Conservation (phyloP, 2,113 vertebrate genomes). For the Otocyon megalotis region DNA sequence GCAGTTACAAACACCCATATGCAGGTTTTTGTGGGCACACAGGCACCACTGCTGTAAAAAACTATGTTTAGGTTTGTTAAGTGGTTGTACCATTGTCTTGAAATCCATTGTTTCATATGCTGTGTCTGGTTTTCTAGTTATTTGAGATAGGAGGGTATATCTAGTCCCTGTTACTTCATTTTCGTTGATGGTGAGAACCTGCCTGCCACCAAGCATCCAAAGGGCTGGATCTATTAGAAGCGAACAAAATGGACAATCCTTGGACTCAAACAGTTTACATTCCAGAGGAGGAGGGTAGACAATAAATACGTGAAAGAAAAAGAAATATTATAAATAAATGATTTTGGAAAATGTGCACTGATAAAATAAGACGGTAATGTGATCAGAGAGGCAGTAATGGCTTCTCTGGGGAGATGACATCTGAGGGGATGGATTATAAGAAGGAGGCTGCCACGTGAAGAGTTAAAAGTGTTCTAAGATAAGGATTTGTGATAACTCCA, state of each 20-base stretch:
- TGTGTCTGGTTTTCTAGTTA: background rate
- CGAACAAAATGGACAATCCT: background rate
- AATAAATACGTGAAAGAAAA: constrained; percentile 10
- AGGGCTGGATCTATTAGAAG: background rate
- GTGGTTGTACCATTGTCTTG: background rate
- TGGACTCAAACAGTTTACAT: background rate
- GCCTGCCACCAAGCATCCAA: background rate
- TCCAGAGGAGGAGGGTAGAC: background rate
- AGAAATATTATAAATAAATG: background rate
- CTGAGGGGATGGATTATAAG: constrained; percentile 9
- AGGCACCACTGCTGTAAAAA: background rate
- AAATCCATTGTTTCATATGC: background rate
- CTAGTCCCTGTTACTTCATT: background rate
- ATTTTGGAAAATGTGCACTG: background rate
- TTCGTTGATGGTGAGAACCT: background rate
- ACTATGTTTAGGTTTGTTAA: background rate
- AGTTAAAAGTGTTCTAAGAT: background rate
- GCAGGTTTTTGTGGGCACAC: background rate
- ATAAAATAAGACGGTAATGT: background rate
- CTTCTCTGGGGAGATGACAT: background rate
- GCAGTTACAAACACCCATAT: background rate
- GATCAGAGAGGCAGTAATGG: background rate
- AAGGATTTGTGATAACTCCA: background rate
- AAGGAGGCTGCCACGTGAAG: background rate
- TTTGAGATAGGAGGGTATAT: background rate